Conservation (phyloP, 2,113 vertebrate species). For the Sminthopsis crassicaudata region DNA sequence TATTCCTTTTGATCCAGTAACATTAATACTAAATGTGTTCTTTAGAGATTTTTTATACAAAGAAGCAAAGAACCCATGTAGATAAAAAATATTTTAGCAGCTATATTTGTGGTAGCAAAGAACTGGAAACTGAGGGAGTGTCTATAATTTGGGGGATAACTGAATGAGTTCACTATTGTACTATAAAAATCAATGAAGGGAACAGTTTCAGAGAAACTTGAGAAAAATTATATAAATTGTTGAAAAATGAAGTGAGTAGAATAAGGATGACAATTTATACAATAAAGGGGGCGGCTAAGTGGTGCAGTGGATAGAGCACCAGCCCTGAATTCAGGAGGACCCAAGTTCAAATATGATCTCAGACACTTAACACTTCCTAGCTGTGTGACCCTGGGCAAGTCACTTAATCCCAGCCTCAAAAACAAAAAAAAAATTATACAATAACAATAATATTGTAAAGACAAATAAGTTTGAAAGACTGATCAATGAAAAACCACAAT, state of each 20-base stretch:
- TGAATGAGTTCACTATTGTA: background rate
- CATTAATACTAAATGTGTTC: background rate
- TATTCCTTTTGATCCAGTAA: background rate
- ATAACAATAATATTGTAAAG: background rate
- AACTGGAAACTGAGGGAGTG: background rate
- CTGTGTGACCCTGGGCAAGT: too few species aligned
- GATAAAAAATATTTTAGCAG: background rate
- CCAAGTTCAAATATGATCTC: too few species aligned
- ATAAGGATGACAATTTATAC: background rate
- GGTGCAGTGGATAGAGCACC: too few species aligned
- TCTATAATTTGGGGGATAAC: background rate
- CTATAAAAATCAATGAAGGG: background rate
- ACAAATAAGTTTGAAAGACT: background rate
- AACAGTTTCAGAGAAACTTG: background rate
- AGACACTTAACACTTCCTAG: too few species aligned
- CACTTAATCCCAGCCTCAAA: too few species aligned
- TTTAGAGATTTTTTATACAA: background rate
- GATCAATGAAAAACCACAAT: background rate
- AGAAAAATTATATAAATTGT: background rate
- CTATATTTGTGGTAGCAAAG: background rate
- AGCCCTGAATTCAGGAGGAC: too few species aligned
- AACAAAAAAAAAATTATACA: too few species aligned
- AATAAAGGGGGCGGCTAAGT: too few species aligned
- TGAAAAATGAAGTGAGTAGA: background rate
- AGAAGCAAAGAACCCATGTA: background rate